A percentile compares a stretch with the other conserved stretches of the same genome.
Conservation (phyloP, 2,888 invertebrate species). For the Hydrotaea diabolus region DNA sequence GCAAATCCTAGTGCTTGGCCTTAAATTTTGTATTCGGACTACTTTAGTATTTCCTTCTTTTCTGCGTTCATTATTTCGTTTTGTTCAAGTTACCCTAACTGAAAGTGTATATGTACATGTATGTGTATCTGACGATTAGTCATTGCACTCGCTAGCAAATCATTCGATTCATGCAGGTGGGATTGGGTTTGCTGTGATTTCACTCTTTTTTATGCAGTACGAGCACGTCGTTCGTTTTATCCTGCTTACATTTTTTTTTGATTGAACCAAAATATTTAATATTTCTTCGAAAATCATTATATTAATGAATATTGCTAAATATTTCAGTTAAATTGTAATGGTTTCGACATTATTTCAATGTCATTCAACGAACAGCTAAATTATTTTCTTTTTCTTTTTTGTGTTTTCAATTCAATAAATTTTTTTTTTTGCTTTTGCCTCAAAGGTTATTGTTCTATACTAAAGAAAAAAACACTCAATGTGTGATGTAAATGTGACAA, state of each 20-base stretch:
- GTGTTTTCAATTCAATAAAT: no score
- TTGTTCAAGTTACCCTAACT: no score
- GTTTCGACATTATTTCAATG: conserved; percentile 28
- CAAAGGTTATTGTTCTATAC: conserved; percentile 29
- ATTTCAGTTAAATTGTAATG: conserved; percentile 10
- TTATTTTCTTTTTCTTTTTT: neutral
- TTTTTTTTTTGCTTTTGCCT: neutral
- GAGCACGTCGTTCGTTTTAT: no score
- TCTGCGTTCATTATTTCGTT: no score
- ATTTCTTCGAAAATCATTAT: neutral
- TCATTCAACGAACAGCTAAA: conserved; percentile 1
- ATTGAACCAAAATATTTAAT: neutral
- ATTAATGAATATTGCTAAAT: neutral
- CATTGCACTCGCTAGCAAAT: neutral
- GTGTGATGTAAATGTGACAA: conserved; percentile 13
- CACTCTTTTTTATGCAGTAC: no score
- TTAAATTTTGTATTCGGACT: no score
- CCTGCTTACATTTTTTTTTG: neutral
- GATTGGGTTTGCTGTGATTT: neutral
- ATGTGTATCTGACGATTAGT: no score
- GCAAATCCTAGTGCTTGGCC: no score
- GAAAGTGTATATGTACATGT: no score
- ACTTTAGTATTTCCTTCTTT: no score
- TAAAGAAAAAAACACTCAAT: neutral
- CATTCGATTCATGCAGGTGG: conserved; percentile 7